Conservation (phyloP, 2,888 invertebrate species). For the Morpho deidamia region DNA sequence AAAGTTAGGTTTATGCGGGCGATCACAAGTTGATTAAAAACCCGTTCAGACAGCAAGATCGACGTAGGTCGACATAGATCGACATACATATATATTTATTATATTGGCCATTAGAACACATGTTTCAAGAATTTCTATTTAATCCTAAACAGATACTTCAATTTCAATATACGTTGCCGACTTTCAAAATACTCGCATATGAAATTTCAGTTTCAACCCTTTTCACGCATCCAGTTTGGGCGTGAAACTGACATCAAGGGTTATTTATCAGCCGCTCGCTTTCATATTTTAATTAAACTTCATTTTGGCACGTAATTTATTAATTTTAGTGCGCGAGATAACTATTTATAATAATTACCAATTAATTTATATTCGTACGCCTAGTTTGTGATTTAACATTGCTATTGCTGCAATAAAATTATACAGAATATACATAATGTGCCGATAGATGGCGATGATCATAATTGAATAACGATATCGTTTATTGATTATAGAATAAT, state of each 20-base stretch:
- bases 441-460: too few species aligned
- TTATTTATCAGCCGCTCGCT: slow-evolving; percentile 61
- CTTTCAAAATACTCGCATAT: slow-evolving; percentile 12
- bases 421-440: too few species aligned
- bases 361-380: slow-evolving; percentile 13
- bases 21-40: too few species aligned
- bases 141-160: background rate
- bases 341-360: slow-evolving; percentile 27
- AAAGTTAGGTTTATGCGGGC: too few species aligned
- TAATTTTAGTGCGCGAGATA: slow-evolving; percentile 35
- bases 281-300: slow-evolving; percentile 66
- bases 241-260: slow-evolving; percentile 53
- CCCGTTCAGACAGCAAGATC: too few species aligned
- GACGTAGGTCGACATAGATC: too few species aligned
- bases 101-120: too few species aligned
- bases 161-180: background rate
- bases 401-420: too few species aligned
- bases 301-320: slow-evolving; percentile 55
- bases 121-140: background rate
- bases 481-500: too few species aligned
- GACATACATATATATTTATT: too few species aligned
- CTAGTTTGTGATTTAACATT: too few species aligned
- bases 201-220: slow-evolving; percentile 12
- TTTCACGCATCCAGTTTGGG: slow-evolving; percentile 24
- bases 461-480: too few species aligned